These are phyloP conservation scores for Hemicentrotus pulcherrimus DNA, from an alignment of 35 echinoderm and acorn worm species.

Conservation along the genomic window DNA sequence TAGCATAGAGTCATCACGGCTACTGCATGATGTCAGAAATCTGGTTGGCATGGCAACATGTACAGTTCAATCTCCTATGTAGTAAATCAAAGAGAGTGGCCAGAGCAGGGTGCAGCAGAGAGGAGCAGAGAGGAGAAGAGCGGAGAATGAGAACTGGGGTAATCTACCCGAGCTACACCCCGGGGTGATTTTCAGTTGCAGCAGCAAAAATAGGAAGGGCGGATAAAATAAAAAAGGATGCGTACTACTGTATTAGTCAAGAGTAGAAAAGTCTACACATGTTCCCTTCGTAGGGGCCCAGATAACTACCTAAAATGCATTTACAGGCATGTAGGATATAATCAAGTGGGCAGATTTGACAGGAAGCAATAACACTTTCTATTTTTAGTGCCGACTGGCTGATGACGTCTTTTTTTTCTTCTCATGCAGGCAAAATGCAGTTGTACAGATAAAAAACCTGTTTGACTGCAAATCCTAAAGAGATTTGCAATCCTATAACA, in stretches of 20 bases:
- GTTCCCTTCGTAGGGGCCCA: not conserved
- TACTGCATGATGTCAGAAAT: not conserved
- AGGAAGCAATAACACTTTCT: not conserved
- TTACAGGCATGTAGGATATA: not conserved
- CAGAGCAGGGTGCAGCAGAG: not conserved
- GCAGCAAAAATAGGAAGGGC: not conserved
- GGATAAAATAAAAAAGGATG: not conserved
- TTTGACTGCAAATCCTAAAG: not conserved
- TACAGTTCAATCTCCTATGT: constrained; percentile 18
- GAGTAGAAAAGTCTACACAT: not conserved
- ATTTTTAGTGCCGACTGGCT: not conserved
- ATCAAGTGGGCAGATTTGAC: not conserved
- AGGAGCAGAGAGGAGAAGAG: not conserved
- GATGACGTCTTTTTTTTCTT: not conserved
- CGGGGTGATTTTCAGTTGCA: not conserved
- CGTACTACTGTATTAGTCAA: not conserved
- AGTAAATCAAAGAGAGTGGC: not conserved
- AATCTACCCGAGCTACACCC: not conserved
- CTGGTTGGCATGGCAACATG: not conserved
- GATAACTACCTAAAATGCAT: not conserved
- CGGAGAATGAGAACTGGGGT: not conserved
- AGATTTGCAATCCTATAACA: too few species aligned
- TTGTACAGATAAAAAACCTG: not conserved
- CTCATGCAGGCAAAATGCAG: not conserved
- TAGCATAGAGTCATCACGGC: not conserved